Evolutionary conservation across 2,797 vertebrate genomes (phyloP), one percentile per base, ranked within the genome.

Genomic region (Petrocephalus sullivani): DNA sequence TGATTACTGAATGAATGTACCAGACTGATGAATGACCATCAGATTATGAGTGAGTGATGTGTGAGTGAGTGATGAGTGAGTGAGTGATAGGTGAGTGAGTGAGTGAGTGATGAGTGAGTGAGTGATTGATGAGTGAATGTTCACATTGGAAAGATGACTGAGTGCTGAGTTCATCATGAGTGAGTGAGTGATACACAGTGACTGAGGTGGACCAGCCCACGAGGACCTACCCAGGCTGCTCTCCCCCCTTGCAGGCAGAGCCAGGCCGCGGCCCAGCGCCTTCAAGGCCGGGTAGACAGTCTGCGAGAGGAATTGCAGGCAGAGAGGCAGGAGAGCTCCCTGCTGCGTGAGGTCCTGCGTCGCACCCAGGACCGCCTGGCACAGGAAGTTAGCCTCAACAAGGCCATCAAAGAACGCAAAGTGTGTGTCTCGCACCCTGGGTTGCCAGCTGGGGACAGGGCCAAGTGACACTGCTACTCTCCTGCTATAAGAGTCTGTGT

Each of bases 261-360:
- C 85, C 90, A 90, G 71, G 90, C 60, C 8, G 71, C 54, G 46
- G 86, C 46, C 21, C 90, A 87, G 56, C 88, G 90, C 78, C 87
- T 88, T 19, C 90, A 92, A 86, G 87, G 21, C 0, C 87, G 90
- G 84, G 84, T 92, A 87, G 91, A 92, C 60, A 85, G 53, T 61
- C 75, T 92, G 84, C 90, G 89, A 88, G 82, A 86, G 51, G 90
- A 92, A 84, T 86, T 92, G 56, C 87, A 90, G 83, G 81, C 87
- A 14, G 85, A 90, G 89, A 88, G 86, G 58, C 90, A 90, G 60
- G 92, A 93, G 51, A 90, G 85, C 23, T 88, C 86, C 53, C 67
- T 87, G 81, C 90, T 93, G n/a, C 89, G 14, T n/a, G 95, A 95
- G 89, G 94, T 95, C 0, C 92, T 95, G 93, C 90, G 93, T 88